A percentile compares a stretch with the other conserved stretches of the same genome.
Evolutionary conservation across 1,140 invertebrate species (phyloP).

Genomic region (Halictus rubicundus): DNA sequence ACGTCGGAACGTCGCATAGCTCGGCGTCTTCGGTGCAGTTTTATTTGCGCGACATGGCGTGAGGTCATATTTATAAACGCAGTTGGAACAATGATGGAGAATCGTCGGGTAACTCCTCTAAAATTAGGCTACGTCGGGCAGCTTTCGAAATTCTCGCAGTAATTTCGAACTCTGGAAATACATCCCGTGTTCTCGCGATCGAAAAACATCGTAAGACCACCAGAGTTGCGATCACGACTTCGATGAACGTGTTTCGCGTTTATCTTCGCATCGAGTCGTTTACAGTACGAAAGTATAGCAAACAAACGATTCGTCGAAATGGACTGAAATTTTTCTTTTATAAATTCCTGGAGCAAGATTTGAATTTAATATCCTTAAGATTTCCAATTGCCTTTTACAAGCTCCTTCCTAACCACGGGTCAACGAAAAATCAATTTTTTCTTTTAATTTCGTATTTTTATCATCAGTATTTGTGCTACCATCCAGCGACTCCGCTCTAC

Average conservation of each 20-base stretch:
- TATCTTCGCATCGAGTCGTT: neutral
- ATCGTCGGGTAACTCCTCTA: slow-evolving; percentile 34
- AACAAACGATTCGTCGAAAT: neutral
- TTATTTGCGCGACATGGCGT: no score
- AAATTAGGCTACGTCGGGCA: slow-evolving; percentile 40
- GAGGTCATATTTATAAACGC: no score
- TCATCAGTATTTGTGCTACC: no score
- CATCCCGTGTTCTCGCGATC: neutral
- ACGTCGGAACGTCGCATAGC: no score
- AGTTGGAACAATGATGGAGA: slow-evolving; percentile 25
- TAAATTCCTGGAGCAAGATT: no score
- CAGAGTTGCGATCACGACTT: neutral
- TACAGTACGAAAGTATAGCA: neutral
- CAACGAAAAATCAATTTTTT: no score
- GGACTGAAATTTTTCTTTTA: neutral
- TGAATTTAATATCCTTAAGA: no score
- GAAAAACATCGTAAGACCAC: neutral
- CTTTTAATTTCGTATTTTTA: no score
- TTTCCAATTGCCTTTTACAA: no score
- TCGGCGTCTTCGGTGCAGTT: no score
- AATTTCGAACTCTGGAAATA: slow-evolving; percentile 16
- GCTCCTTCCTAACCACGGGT: no score
- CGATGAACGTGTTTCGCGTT: neutral
- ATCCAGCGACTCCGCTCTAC: no score
- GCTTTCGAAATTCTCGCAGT: slow-evolving; percentile 21